A percentile compares a stretch with the other conserved stretches of the same genome.
These are phyloP conservation scores for Astyanax mexicanus DNA, from an alignment of 2,797 vertebrate species.

Conservation along the genomic window DNA sequence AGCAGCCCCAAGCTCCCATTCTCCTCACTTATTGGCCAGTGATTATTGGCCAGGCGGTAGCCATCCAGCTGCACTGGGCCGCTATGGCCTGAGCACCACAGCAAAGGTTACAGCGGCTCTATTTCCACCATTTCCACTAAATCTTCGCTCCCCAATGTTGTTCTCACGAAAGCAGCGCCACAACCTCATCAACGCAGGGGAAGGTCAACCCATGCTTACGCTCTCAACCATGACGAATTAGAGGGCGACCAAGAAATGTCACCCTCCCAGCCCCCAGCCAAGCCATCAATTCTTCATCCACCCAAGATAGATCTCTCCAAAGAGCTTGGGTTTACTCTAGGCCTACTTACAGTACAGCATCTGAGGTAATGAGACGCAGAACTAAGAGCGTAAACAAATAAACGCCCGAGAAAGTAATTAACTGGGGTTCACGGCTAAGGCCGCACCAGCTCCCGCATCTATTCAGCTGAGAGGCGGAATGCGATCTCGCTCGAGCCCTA, in stretches of 20 bases:
- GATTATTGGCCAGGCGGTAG: constrained; percentile 33
- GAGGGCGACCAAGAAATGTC: not conserved
- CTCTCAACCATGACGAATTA: not conserved
- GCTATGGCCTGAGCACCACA: constrained; percentile 8
- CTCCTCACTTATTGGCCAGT: constrained; percentile 41
- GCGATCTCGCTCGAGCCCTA: constrained; percentile 33
- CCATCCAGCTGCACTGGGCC: constrained; percentile 15
- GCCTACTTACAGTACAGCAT: not conserved
- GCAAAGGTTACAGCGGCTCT: constrained; percentile 26
- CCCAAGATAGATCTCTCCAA: not conserved
- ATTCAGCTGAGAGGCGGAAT: constrained; percentile 34
- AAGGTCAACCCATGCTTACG: not conserved
- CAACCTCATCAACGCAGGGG: not conserved
- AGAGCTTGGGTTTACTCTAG: not conserved
- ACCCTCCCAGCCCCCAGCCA: not conserved
- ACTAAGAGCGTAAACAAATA: constrained; percentile 12
- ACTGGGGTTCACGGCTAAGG: constrained; percentile 6
- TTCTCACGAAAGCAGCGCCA: not conserved
- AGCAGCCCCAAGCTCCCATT: constrained; percentile 53
- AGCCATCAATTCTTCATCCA: not conserved
- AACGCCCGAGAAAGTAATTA: constrained; percentile 41
- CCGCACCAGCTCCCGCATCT: constrained; percentile 3
- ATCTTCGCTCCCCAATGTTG: not conserved
- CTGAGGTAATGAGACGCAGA: constrained; percentile 15
- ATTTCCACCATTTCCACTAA: not conserved